Evolutionary conservation across 1,140 invertebrate genomes (phyloP), one percentile per base, ranked within the genome.

Genomic region (Gonatopus flavifemur): DNA sequence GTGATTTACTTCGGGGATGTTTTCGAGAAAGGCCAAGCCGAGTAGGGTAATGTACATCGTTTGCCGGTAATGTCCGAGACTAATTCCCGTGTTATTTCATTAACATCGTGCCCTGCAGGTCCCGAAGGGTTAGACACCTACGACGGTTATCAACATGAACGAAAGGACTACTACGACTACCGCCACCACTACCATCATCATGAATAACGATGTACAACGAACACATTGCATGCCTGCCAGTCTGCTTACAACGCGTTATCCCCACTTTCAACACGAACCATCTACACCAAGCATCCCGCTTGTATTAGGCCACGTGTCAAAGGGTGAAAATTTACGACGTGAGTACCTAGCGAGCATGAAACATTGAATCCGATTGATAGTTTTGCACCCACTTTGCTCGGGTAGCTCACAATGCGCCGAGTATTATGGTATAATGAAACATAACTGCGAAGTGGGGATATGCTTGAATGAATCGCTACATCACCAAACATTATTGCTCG

Each of bases 61-160:
- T 77, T 68, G 72, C 59, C 62, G 73, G 69, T 78, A 77, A 78
- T 78, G 76, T 77, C 75, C 76, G 74, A 76, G 74, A 78, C 76
- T 78, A 78, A 78, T 78, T 72, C 71, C 72, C 75, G 72, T 77
- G 75, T 78, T 78, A 78, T 78, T 78, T 78, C 73, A 78, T 78
- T 78, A 78, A 74, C 73, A 70, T 76, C 70, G 72, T 67, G 55
- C 69, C 70, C 74, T 67, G 55, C 69, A 67, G 66, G 64, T 73
- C 64, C 70, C 53, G 54, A 66, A 68, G 70, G 71, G 56, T 60
- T 52, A 52, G 49, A 39, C 52, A 54, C 48, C 55, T 52, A 41
- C 50, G 50, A n/a, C n/a, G n/a, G n/a, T n/a, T n/a, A n/a, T 41
- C 52, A 44, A 40, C 21, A 24, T 36, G 39, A 22, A 13, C 37